A percentile compares a stretch with the other conserved stretches of the same genome.
These are phyloP conservation scores for Andrena dorsata DNA, from an alignment of 2,888 invertebrate genomes.

Conservation along the genomic window DNA sequence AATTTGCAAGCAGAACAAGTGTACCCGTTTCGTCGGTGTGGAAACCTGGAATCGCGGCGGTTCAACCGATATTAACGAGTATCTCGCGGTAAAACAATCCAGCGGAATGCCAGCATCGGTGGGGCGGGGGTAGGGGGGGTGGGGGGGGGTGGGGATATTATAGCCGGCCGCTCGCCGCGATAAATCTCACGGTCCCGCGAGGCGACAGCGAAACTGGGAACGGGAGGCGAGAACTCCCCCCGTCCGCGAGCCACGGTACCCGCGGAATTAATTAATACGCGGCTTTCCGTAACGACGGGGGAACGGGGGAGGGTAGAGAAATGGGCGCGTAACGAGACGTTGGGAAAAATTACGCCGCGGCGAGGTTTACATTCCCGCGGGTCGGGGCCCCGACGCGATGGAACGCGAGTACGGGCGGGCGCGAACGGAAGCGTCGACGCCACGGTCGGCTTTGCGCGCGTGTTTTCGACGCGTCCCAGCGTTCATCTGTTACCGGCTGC, in stretches of 20 bases:
- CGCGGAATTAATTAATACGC: conserved; percentile 37
- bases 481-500: conserved; percentile 36
- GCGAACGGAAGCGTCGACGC: conserved; percentile 18
- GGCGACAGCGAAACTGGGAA: conserved; percentile 14
- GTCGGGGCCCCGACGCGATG: not conserved
- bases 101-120: conserved; percentile 42
- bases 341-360: not conserved
- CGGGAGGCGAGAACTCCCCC: not conserved
- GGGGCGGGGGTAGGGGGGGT: too few species aligned
- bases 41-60: conserved; percentile 52
- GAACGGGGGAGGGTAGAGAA: not conserved
- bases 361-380: conserved; percentile 6
- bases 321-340: conserved; percentile 6
- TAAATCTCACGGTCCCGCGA: conserved; percentile 54
- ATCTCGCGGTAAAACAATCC: conserved; percentile 60
- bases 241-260: not conserved
- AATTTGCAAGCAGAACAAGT: conserved; percentile 51
- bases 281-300: conserved; percentile 8
- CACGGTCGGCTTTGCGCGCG: conserved; percentile 34
- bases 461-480: conserved; percentile 37
- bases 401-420: not conserved
- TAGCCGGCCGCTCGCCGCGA: conserved; percentile 23
- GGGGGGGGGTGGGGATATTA: conserved; percentile 17
- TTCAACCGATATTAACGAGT: conserved; percentile 55
- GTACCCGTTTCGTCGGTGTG: conserved; percentile 10